Evolutionary conservation across 2,797 vertebrate species (phyloP).

Genomic region (Hipposideros larvatus): DNA sequence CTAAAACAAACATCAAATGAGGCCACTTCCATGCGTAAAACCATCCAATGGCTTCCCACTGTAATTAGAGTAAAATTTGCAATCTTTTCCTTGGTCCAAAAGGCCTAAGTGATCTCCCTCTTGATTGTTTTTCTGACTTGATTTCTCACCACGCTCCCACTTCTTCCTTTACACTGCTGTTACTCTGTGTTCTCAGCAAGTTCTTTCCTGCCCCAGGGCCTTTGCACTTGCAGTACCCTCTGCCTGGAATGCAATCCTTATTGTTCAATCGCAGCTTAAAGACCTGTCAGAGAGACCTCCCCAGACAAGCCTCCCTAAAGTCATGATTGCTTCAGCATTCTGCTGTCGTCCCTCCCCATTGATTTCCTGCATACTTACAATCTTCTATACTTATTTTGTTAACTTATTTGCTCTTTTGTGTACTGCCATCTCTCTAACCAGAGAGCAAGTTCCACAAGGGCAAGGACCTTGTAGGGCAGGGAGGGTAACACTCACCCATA

Average conservation of each 20-base stretch:
- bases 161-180: neutral
- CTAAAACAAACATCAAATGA: neutral
- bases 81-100: fast-evolving
- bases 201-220: neutral
- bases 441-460: neutral
- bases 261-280: neutral
- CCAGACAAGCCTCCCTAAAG: neutral
- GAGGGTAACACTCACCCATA: neutral
- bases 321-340: too few species aligned
- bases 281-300: neutral
- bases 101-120: neutral
- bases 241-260: neutral
- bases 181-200: too few species aligned
- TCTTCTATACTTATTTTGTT: neutral
- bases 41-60: neutral
- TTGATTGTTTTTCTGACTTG: neutral
- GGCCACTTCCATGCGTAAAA: neutral
- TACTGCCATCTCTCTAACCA: neutral
- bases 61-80: neutral
- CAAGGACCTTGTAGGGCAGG: neutral
- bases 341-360: too few species aligned
- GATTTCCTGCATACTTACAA: neutral
- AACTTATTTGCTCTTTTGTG: neutral
- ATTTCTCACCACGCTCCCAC: neutral
- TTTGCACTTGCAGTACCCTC: neutral